Conservation (phyloP, 2,888 invertebrate species). For the Caenorhabditis macrosperma region DNA sequence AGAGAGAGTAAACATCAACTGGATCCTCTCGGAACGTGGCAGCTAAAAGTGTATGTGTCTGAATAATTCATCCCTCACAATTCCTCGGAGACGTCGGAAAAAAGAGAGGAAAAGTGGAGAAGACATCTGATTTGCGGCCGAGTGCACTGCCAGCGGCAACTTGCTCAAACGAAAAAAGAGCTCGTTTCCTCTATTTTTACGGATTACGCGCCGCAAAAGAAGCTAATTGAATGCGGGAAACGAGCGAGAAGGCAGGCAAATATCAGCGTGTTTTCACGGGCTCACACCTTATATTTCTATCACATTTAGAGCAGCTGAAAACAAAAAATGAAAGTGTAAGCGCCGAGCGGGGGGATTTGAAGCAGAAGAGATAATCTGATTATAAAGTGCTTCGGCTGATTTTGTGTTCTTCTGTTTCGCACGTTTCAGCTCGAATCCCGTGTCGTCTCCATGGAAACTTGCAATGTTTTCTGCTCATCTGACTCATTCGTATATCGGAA, state of each 20-base stretch:
- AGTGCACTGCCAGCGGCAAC: constrained; percentile 29
- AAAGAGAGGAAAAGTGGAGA: constrained; percentile 8
- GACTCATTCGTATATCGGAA: no score
- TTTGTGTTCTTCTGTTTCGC: constrained; percentile 11
- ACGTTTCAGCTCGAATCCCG: constrained; percentile 28
- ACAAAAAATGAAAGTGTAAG: not conserved
- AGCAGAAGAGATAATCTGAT: constrained; percentile 4
- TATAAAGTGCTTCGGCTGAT: constrained; percentile 23
- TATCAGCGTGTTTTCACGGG: constrained; percentile 14
- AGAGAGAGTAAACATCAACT: no score
- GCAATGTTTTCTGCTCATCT: constrained; percentile 1
- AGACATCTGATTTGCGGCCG: constrained; percentile 36
- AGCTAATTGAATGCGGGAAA: constrained; percentile 37
- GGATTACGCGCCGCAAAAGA: constrained; percentile 27
- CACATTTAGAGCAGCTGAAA: not conserved
- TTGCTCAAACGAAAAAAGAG: constrained; percentile 31
- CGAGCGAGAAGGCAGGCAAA: not conserved
- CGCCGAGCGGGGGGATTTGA: constrained; percentile 2
- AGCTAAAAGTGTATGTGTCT: not conserved
- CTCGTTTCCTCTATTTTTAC: constrained; percentile 12
- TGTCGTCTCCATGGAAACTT: constrained; percentile 35
- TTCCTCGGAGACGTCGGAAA: constrained; percentile 17
- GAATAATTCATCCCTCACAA: constrained; percentile 30
- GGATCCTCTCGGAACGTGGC: no score
- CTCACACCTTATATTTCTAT: not conserved